Evolutionary conservation across 2,888 invertebrate species (phyloP).

Genomic region (Drosophila mercatorum): DNA sequence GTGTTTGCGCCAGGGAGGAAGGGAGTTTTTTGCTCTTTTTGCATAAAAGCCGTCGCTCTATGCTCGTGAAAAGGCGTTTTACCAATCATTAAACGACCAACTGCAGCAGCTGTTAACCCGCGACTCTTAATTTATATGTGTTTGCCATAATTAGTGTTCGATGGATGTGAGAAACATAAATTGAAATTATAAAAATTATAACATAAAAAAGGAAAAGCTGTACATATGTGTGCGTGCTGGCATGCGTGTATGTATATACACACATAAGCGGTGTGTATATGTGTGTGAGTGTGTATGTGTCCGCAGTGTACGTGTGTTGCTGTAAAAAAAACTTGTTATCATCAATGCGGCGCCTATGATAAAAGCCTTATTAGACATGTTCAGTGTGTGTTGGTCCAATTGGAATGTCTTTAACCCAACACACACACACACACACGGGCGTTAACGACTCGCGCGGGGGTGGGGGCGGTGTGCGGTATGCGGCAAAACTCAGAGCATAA

Average conservation of each 20-base stretch:
- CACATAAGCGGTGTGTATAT: conserved; percentile 36
- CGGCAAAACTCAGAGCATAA: conserved; percentile 29
- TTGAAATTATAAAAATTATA: conserved; percentile 52
- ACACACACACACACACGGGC: conserved; percentile 23
- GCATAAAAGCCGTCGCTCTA: conserved; percentile 70
- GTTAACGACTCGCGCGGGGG: conserved; percentile 1
- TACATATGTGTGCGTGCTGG: conserved; percentile 61
- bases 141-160: conserved; percentile 47
- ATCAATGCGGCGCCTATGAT: conserved; percentile 79
- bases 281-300: conserved; percentile 18
- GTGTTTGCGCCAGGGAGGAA: conserved; percentile 53
- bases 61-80: conserved; percentile 62
- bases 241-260: conserved; percentile 55
- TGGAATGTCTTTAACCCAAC: conserved; percentile 50
- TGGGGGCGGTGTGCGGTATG: not conserved
- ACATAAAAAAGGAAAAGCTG: conserved; percentile 64
- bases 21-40: conserved; percentile 69
- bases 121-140: conserved; percentile 37
- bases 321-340: conserved; percentile 75
- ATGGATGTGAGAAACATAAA: conserved; percentile 51
- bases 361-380: conserved; percentile 76
- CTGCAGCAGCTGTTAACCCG: conserved; percentile 61
- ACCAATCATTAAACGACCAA: conserved; percentile 34
- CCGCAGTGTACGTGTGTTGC: conserved; percentile 44
- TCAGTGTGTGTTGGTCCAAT: conserved; percentile 56